Percentiles rank a stretch among this genome's conserved stretches.
These are phyloP conservation scores for Agrotis segetum DNA, from an alignment of 2,888 invertebrate genomes.

Conservation along the genomic window DNA sequence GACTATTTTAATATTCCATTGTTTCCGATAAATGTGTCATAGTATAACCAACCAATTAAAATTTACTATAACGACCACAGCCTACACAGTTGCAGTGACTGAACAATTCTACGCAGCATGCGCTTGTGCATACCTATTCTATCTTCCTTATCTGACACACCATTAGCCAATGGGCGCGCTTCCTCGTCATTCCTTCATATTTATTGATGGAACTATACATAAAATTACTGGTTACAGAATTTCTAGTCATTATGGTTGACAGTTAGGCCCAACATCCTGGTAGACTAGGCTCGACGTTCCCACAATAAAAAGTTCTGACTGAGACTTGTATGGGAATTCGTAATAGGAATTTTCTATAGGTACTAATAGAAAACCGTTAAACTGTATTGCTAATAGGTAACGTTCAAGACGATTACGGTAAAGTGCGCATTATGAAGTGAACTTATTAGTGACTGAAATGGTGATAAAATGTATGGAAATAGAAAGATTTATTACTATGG, in stretches of 20 bases:
- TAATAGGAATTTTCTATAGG: conserved; percentile 50
- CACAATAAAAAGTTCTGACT: conserved; percentile 45
- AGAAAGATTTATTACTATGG: neutral
- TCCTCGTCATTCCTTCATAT: conserved; percentile 36
- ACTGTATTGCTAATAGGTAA: conserved; percentile 14
- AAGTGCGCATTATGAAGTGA: conserved; percentile 13
- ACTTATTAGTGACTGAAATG: conserved; percentile 31
- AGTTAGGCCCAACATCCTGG: conserved; percentile 40
- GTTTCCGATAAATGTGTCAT: neutral
- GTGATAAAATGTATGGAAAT: conserved; percentile 1
- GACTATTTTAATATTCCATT: neutral
- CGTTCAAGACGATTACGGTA: conserved; percentile 46
- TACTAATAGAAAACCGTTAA: conserved; percentile 42
- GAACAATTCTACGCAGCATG: conserved; percentile 1
- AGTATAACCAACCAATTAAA: neutral
- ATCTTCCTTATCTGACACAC: conserved; percentile 25
- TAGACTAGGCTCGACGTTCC: conserved; percentile 27
- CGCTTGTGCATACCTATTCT: neutral
- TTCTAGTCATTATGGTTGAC: conserved; percentile 36
- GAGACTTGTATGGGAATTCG: conserved; percentile 53
- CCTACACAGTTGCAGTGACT: neutral
- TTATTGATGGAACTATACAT: conserved; percentile 45
- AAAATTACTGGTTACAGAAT: conserved; percentile 39
- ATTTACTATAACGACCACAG: conserved; percentile 1
- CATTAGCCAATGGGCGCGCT: conserved; percentile 25